Evolutionary conservation across 2,113 vertebrate species (phyloP), one percentile per base, ranked within the genome.

Genomic region (Steatornis caripensis): DNA sequence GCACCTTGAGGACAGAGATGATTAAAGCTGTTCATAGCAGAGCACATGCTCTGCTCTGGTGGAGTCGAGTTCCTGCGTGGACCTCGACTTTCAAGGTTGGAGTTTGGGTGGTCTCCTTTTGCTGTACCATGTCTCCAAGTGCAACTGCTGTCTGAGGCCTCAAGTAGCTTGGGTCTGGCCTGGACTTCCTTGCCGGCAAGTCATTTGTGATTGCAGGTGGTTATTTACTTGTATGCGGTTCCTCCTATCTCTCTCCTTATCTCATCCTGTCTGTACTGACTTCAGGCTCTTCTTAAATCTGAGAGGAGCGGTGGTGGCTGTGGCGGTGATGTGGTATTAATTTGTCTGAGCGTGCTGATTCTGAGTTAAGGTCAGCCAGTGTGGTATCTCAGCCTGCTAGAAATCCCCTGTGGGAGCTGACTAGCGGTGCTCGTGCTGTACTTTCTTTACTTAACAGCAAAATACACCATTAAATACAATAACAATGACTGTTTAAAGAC

Each of bases 371-470:
- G 83, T 75, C 61, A 46, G 46, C 24, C 7, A 45, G 27, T 1
- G 8, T 0, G 32, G 5, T 30, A 18, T 9, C 53, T 87, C 41
- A 57, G 53, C 15, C 45, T 46, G 45, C 1, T 78, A 72, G 64
- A 49, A 92, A 3, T 58, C 5, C 1, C 32, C 78, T 0, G 0
- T 12, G 23, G 55, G 27, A 18, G 48, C 41, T 69, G 9, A 10
- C 5, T 69, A 4, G 15, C 0, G 0, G 7, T 8, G 3, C 2
- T 4, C 10, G 13, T 3, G 0, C 30, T 36, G 23, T 19, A n/a
- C 15, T 61, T 82, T 30, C 34, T 9, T 30, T 21, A 14, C n/a
- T 23, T 7, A 30, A 24, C 34, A 53, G 48, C 15, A 46, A 70
- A 94, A 60, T 1, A 11, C 5, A 32, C 19, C 37, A 14, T 39